Base-by-base conservation (phyloP, 1,140 invertebrate species). In the Teleogryllus occipitalis region DNA sequence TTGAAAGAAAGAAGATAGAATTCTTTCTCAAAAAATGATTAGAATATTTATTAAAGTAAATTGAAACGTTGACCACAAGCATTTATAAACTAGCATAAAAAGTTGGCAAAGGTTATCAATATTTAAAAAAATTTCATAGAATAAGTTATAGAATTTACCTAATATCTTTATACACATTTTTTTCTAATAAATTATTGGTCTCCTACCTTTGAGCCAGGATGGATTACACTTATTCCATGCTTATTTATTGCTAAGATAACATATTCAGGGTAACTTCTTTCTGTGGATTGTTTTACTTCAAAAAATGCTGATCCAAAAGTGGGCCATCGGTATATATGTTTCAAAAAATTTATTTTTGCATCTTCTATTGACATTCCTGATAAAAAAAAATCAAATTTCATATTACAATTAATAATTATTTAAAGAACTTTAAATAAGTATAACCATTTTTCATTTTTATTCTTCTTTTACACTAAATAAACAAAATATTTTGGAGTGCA, bases 301-400 rank as follows among this genome's bases (percentile, higher is more conserved):
- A 98, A 98, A 88, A 98, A 98, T 0, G 97, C 96, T 8, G 96
- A 97, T 21, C 97, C 97, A 88, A 98, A 98, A 79, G 95, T 97
- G 8, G 93, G 93, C 90, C 93, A 94, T 83, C 91, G 89, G 83
- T 92, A 93, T 54, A 97, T 92, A 80, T 91, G 89, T 83, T 95
- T 94, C 12, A 98, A 88, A 84, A 98, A 98, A 80, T 89, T 88
- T 39, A 94, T 88, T 86, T 97, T 98, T 0, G 95, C 95, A 82
- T 96, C 91, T 48, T 93, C 91, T 65, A 88, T 84, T 47, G 84
- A 89, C 82, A 91, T 87, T 21, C 88, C 89, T 88, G 46, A 72
- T 14, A 75, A 75, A 75, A 75, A 27, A 75, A 39, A 75, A 75
- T 39, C 6, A 39, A 14, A 21, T 47, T n/a, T 21, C 72, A 74